Evolutionary conservation across 2,797 vertebrate species (phyloP), one percentile per base, ranked within the genome.

Genomic region (Danio choprae): DNA sequence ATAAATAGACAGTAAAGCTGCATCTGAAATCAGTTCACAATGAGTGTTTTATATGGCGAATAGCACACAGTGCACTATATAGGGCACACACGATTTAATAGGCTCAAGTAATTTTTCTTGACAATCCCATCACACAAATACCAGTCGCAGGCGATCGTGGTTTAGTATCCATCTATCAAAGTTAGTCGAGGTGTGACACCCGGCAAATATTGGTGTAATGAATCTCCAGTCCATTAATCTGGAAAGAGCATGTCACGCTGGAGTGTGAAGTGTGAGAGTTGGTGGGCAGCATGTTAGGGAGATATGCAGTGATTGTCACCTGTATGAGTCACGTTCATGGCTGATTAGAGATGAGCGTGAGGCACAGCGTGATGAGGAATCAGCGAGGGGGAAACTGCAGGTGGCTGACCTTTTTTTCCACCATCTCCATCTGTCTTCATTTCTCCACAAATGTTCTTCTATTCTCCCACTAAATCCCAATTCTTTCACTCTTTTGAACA

Each of bases 371-470:
- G 81, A 82, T 81, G 81, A 79, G 62, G 75, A 74, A 77, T 74
- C 81, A 74, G 77, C 48, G 51, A 74, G 82, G 78, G 74, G 74
- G 63, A 83, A 81, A 81, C 79, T 50, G 78, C 81, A 84, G 81
- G 81, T 83, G 77, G 77, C 65, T 84, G 78, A 84, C 83, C 78
- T 84, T 82, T 84, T 81, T 73, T 70, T 76, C 68, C 67, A 73
- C 77, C 41, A 44, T 76, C 69, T 77, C 80, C 80, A 80, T 86
- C 81, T 84, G 83, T 83, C 83, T 84, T 82, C 70, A 69, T 81
- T 64, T 83, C 77, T 69, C 63, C 79, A 59, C 70, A 85, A 83
- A 80, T 74, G 63, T 63, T 83, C 53, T 72, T 59, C 48, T 58
- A 22, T 63, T 60, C 73, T 74, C 48, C 18, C 62, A 69, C 63